Conservation (phyloP, 2,797 vertebrate species). For the Alcedo atthis region DNA sequence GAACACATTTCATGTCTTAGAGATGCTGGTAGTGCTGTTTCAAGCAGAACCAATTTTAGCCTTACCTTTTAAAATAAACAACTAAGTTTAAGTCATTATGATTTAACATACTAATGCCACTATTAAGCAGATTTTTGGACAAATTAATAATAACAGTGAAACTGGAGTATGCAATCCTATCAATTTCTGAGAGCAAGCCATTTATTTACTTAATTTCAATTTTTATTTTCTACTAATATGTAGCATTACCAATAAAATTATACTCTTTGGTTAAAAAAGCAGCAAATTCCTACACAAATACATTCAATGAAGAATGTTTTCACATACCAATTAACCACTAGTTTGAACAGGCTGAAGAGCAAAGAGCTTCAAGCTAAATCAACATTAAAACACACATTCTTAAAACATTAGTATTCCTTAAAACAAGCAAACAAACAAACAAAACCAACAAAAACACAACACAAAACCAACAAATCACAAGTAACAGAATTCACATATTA, state of each 20-base stretch:
- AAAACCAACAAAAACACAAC: not conserved
- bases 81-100: not conserved
- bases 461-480: not conserved
- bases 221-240: not conserved
- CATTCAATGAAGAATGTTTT: not conserved
- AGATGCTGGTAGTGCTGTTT: not conserved
- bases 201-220: not conserved
- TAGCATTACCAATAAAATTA: not conserved
- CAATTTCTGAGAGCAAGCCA: conserved; percentile 12
- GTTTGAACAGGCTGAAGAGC: conserved; percentile 70
- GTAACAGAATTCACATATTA: fast-evolving
- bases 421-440: not conserved
- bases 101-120: not conserved
- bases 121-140: not conserved
- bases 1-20: not conserved
- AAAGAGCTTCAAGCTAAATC: conserved; percentile 49
- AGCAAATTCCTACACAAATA: not conserved
- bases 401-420: not conserved
- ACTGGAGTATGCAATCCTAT: not conserved
- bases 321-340: not conserved
- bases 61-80: not conserved
- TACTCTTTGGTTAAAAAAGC: not conserved
- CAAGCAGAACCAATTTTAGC: not conserved
- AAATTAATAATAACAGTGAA: not conserved
- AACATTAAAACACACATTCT: not conserved